Evolutionary conservation across 2,113 vertebrate genomes (phyloP), one percentile per base, ranked within the genome.

Genomic region (Macaca mulatta): DNA sequence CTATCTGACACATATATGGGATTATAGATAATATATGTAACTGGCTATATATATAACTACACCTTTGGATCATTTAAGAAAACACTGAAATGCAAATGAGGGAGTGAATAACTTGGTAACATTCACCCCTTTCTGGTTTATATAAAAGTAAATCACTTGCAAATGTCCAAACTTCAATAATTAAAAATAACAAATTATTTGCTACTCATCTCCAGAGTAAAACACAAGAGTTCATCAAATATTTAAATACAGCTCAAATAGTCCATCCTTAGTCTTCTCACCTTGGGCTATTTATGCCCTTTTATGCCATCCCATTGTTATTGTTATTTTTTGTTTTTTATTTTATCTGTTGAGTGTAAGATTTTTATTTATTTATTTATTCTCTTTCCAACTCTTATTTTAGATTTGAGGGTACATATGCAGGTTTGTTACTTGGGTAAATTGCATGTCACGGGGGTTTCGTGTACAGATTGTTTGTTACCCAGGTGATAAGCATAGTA

Each of bases 31-130:
- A 78, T 87, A 79, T 61, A 87, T 40, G 12, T 59, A 95, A 64
- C 45, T 86, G 79, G 10, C 23, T 94, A 52, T 85, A 77, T 18
- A 30, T 67, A 13, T 67, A 92, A 90, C 11, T 38, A 86, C 2
- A 92, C 55, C 52, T 96, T 89, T 92, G 70, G 67, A 55, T 55
- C 23, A 45, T 90, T 96, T 74, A 78, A 94, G 59, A 92, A 93
- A 70, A 90, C 40, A 67, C 14, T 45, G 57, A 59, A 96, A n/a
- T 88, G 18, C 55, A 88, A 97, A 90, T 70, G 27, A 84, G 57
- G 86, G 18, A 91, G 30, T n/a, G 23, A 91, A 30, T 43, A 90
- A 74, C 55, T 93, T 96, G 52, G 61, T 74, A 88, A 69, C 80
- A 93, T 8, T 87, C 22, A 89, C 9, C 80, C 4, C 14, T 91